Base-by-base conservation (phyloP, 2,888 invertebrate genomes). In the Alcis repandata region DNA sequence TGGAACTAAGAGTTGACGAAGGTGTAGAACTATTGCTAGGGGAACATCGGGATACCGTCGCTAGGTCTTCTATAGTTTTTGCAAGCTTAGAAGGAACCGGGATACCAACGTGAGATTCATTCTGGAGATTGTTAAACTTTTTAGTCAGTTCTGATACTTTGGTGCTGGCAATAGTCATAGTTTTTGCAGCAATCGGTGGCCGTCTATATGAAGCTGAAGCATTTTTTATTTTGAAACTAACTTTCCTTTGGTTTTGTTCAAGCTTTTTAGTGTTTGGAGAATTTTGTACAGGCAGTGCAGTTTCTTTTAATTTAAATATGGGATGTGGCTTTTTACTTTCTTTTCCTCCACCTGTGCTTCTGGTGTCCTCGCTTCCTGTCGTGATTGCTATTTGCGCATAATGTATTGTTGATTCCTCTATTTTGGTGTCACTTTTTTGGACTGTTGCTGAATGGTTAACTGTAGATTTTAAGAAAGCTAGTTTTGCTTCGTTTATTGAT, bases 71-170 rank as follows among this genome's bases (percentile, higher is more conserved):
- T 90, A 94, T 83, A 79, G 93, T 88, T 76, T 94, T 95, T 22
- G 84, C 86, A 58, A 95, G 89, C 83, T 94, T 95, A 6, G 94
- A 91, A 78, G 94, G 94, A 70, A 94, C 94, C 43, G 94, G 80
- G 8, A 94, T 78, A 4, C 83, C 83, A 48, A 83, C 83, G 63
- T 79, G 83, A 71, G 91, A 88, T 72, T 94, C 94, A 57, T 82
- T 87, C 68, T 95, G 94, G 77, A 96, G 90, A 80, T 95, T 94
- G 79, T 96, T 96, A 77, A 96, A 96, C 79, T 96, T 96, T 70
- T 95, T 94, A 0, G 96, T 95, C 63, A 96, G 83, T 80, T 95
- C 95, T 51, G 96, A 95, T 38, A 96, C 96, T 83, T 95, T 94
- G 74, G 90, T 95, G 67, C 93, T 90, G 13, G 90, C 86, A 69